These are phyloP conservation scores for Coturnix japonica DNA, from an alignment of 2,113 vertebrate genomes.

Conservation along the genomic window DNA sequence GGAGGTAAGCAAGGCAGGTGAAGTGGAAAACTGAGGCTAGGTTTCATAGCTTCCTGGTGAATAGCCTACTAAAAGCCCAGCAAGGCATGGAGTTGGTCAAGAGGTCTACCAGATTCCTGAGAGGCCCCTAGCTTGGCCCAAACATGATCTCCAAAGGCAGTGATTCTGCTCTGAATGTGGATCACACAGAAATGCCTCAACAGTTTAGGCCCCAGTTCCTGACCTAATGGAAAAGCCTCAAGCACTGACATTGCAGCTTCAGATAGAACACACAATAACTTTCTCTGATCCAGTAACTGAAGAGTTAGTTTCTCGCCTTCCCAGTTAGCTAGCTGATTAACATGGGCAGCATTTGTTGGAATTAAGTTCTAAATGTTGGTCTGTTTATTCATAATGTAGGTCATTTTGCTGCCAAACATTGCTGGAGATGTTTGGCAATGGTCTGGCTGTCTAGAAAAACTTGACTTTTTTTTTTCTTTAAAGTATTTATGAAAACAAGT, in stretches of 20 bases:
- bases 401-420: slow-evolving; percentile 36
- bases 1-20: too few relatives aligned
- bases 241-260: not conserved
- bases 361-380: not conserved
- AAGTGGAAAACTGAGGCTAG: not conserved
- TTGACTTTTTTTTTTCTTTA: not conserved
- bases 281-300: not conserved
- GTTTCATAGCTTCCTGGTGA: not conserved
- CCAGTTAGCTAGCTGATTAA: not conserved
- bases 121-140: not conserved
- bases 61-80: not conserved
- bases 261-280: not conserved
- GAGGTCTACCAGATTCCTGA: not conserved
- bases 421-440: slow-evolving; percentile 15
- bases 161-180: not conserved
- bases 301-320: not conserved
- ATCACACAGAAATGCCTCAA: not conserved
- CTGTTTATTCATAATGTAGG: not conserved
- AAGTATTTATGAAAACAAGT: not conserved
- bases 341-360: not conserved
- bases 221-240: not conserved
- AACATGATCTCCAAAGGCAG: not conserved
- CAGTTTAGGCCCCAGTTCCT: not conserved
- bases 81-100: not conserved
- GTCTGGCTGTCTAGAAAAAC: not conserved